Percentiles rank a stretch among this genome's conserved stretches.
Conservation (phyloP, 2,797 vertebrate species). For the Thamnophis elegans region DNA sequence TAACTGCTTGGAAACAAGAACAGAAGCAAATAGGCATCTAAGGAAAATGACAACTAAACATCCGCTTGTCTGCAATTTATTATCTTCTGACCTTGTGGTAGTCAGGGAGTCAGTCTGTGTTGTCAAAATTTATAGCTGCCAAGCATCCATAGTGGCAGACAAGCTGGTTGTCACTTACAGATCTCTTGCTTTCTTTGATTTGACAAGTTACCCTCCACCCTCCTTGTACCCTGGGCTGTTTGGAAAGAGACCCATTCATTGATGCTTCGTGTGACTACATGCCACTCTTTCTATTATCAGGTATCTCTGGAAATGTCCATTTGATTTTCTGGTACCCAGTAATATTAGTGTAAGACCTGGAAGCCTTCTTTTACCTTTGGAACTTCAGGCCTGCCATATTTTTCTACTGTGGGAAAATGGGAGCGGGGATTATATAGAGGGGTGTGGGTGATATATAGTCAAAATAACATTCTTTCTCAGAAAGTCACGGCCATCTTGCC, state of each 20-base stretch:
- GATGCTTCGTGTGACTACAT: neutral
- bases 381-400: too few relatives aligned
- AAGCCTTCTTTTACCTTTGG: too few relatives aligned
- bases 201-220: accelerated
- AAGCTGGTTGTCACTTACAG: accelerated
- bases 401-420: too few relatives aligned
- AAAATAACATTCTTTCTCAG: too few relatives aligned
- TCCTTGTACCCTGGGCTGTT: accelerated
- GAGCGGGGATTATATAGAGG: too few relatives aligned
- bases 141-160: neutral
- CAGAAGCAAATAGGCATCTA: neutral
- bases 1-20: neutral
- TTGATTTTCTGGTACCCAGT: neutral
- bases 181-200: neutral
- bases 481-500: too few relatives aligned
- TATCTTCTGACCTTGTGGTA: neutral
- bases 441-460: too few relatives aligned
- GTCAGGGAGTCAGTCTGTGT: neutral
- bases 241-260: accelerated
- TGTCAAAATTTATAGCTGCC: neutral
- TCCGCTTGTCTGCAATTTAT: neutral
- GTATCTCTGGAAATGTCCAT: too few relatives aligned
- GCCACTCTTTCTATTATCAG: accelerated
- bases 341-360: neutral
- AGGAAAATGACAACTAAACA: neutral